A percentile compares a stretch with the other conserved stretches of the same genome.
Conservation (phyloP, 2,888 invertebrate species). For the Ypsolopha scabrella region DNA sequence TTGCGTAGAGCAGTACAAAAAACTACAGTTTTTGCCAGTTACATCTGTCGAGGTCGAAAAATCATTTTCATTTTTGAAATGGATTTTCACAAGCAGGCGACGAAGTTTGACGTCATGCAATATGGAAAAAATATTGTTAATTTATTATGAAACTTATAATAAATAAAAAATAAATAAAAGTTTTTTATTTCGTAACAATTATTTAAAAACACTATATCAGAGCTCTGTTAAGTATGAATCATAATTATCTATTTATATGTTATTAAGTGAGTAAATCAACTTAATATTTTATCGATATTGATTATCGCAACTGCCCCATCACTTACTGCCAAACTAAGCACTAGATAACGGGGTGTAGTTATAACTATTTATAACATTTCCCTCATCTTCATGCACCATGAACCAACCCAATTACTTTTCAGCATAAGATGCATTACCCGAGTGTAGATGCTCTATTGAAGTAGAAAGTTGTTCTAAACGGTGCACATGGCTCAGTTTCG, state of each 20-base stretch:
- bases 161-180: not conserved
- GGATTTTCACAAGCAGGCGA: not conserved
- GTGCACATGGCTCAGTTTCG: too few species aligned
- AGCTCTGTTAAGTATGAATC: not conserved
- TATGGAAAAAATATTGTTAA: not conserved
- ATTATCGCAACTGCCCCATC: not conserved
- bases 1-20: too few species aligned
- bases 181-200: too few species aligned
- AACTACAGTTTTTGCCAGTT: too few species aligned
- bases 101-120: not conserved
- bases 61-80: not conserved
- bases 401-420: too few species aligned
- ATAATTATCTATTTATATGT: not conserved
- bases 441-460: constrained; percentile 86
- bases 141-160: not conserved
- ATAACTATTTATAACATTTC: too few species aligned
- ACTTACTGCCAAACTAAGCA: too few species aligned
- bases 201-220: not conserved
- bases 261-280: not conserved
- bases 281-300: not conserved
- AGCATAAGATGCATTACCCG: constrained; percentile 22
- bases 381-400: too few species aligned
- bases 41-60: not conserved
- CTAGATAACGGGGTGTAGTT: too few species aligned
- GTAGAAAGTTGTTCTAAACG: constrained; percentile 86